phyloP scores from a whole-genome alignment of 2,888 invertebrate genomes.

The Chrysopilus asiliformis region DNA sequence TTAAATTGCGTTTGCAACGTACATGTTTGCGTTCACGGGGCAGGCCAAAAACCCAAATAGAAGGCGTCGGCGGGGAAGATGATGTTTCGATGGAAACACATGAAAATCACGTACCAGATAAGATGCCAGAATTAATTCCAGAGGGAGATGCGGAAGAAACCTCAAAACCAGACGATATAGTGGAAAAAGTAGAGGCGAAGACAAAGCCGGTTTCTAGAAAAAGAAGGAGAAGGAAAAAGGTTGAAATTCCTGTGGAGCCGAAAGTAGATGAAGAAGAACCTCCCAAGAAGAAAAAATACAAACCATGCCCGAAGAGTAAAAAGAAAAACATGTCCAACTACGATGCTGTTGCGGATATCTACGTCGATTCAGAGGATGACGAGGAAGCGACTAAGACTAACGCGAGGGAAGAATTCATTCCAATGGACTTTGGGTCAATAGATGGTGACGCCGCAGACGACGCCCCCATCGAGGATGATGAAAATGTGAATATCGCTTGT shows the following conservation, averaged over 20 bases:
- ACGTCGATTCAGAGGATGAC: neutral
- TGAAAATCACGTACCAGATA: too few species aligned
- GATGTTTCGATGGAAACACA: too few species aligned
- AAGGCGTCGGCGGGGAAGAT: too few species aligned
- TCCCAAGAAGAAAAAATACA: neutral
- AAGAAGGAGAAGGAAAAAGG: constrained; percentile 1
- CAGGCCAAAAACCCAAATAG: too few species aligned
- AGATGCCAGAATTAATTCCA: too few species aligned
- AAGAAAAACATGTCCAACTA: constrained; percentile 1
- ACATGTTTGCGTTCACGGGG: too few species aligned
- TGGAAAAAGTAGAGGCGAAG: constrained; percentile 1
- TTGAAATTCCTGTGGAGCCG: neutral
- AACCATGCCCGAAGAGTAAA: neutral
- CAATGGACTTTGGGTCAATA: too few species aligned
- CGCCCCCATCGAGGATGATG: constrained; percentile 2
- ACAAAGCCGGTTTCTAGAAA: constrained; percentile 3
- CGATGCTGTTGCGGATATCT: neutral
- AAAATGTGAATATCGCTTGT: neutral
- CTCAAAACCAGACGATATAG: neutral
- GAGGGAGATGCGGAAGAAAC: too few species aligned
- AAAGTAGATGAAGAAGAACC: constrained; percentile 4
- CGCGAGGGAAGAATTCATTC: too few species aligned
- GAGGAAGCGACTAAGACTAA: neutral
- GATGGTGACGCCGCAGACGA: too few species aligned
- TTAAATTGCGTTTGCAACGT: too few species aligned